These are phyloP conservation scores for Hydrozoanthus gracilis DNA, from an alignment of 92 coral and sea anemone species.

Conservation along the genomic window DNA sequence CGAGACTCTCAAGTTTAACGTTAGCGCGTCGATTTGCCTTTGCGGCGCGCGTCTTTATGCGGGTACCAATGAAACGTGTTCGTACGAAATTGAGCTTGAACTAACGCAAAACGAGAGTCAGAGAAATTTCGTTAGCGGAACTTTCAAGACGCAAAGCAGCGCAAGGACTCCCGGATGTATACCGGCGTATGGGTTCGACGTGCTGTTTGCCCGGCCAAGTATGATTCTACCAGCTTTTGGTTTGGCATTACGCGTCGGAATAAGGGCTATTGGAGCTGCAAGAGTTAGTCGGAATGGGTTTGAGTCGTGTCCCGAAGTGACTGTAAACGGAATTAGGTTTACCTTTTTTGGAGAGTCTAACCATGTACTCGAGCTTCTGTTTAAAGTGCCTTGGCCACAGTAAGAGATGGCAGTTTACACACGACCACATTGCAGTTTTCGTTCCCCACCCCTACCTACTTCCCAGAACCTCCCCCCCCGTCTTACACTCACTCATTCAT, in stretches of 20 bases:
- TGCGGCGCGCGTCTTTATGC: conserved; percentile 32
- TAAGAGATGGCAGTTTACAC: too few species aligned
- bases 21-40: conserved; percentile 27
- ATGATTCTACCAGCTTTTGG: conserved; percentile 24
- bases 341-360: conserved; percentile 35
- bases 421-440: too few species aligned
- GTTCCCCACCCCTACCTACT: too few species aligned
- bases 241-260: background rate
- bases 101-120: conserved; percentile 1
- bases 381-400: background rate
- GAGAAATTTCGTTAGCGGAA: conserved; percentile 11
- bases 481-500: too few species aligned
- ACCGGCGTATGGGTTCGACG: conserved; percentile 36
- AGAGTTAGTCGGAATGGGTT: conserved; percentile 34
- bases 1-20: conserved; percentile 25
- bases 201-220: conserved; percentile 24
- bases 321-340: conserved; percentile 29
- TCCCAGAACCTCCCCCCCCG: too few species aligned
- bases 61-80: conserved; percentile 14
- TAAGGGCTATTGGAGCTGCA: conserved; percentile 22
- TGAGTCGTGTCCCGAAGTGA: conserved; percentile 32
- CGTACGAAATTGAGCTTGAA: conserved; percentile 10
- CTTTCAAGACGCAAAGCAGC: conserved; percentile 29
- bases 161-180: conserved; percentile 29
- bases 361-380: conserved; percentile 25